phyloP scores from a whole-genome alignment of 2,113 vertebrate genomes.

The Speoplatyrhinus poulsoni region DNA sequence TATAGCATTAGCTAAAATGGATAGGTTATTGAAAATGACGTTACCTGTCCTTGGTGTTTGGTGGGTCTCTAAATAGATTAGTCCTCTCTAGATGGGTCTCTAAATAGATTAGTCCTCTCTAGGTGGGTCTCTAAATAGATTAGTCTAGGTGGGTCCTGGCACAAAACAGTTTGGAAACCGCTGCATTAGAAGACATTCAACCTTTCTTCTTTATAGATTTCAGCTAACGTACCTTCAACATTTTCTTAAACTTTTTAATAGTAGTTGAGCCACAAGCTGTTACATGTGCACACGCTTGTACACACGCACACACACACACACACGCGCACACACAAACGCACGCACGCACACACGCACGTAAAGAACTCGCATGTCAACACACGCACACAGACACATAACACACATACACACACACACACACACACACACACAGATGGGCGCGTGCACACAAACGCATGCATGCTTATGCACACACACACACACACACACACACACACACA shows the following conservation, averaged over 20 bases:
- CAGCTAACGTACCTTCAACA: background rate
- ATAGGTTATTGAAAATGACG: no score
- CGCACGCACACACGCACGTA: background rate
- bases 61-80: no score
- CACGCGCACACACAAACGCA: background rate
- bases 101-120: no score
- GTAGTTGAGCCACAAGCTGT: background rate
- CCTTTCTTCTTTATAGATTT: slow-evolving; percentile 14
- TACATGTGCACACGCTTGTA: background rate
- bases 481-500: background rate
- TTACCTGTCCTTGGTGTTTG: no score
- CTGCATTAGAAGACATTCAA: background rate
- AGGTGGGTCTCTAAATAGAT: no score
- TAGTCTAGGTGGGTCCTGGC: no score
- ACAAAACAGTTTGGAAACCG: no score
- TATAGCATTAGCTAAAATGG: no score
- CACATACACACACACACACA: background rate
- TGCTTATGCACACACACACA: background rate
- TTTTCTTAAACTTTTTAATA: background rate
- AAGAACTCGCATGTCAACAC: background rate
- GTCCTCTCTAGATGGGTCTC: no score
- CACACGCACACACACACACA: background rate
- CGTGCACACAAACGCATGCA: background rate
- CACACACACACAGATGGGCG: background rate
- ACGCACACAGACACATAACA: background rate